Percentiles rank a stretch among this genome's conserved stretches.
Evolutionary conservation across 1,140 invertebrate species (phyloP).

Genomic region (Bombus pyrosoma): DNA sequence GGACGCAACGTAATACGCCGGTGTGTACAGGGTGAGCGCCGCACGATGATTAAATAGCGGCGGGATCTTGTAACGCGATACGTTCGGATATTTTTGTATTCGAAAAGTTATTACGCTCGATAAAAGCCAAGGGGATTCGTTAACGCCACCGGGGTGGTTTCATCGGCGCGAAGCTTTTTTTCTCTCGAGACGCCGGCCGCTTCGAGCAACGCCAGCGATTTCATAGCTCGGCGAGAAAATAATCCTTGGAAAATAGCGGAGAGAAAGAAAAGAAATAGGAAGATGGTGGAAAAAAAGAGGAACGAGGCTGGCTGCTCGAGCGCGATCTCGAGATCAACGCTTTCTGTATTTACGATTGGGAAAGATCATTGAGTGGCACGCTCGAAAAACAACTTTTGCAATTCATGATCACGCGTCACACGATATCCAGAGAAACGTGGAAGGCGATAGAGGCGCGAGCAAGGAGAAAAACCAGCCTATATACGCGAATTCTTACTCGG

Average conservation of each 20-base stretch:
- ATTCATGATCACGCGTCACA: neutral
- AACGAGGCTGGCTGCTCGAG: neutral
- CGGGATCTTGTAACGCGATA: neutral
- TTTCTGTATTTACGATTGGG: neutral
- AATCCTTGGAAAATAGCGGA: neutral
- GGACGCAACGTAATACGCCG: neutral
- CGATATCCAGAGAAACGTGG: neutral
- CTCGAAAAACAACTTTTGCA: neutral
- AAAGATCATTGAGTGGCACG: no score
- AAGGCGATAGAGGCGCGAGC: neutral
- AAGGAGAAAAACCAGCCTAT: neutral
- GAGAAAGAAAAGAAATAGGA: neutral
- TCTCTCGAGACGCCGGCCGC: neutral
- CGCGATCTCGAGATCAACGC: no score
- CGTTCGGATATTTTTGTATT: conserved; percentile 6
- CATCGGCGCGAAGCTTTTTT: neutral
- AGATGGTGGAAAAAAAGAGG: no score
- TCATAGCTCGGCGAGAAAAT: neutral
- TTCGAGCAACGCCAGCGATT: neutral
- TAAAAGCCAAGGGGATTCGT: neutral
- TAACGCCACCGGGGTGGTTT: neutral
- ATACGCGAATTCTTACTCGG: neutral
- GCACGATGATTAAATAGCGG: neutral
- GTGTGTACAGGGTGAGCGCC: neutral
- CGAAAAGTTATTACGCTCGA: neutral